phyloP scores from a whole-genome alignment of 1,140 invertebrate genomes.

The Papilio dardanus region DNA sequence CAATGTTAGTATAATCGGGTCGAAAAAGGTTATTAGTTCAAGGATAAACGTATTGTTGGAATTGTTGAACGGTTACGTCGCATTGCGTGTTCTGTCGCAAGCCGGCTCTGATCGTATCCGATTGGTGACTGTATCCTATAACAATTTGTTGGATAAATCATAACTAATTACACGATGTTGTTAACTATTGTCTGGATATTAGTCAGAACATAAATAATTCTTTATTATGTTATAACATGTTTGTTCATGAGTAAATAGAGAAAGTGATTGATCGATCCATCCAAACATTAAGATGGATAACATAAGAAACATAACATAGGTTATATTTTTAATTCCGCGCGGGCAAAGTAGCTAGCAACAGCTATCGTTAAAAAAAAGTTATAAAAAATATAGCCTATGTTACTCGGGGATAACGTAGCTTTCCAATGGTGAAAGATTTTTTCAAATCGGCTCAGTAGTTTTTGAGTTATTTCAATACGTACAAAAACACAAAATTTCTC shows the following conservation, averaged over 20 bases:
- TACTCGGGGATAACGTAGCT: no score
- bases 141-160: conserved; percentile 22
- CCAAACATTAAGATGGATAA: not conserved
- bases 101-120: not conserved
- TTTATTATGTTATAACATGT: not conserved
- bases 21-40: conserved; percentile 52
- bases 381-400: no score
- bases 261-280: not conserved
- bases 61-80: conserved; percentile 35
- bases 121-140: conserved; percentile 23
- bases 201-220: conserved; percentile 2
- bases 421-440: no score
- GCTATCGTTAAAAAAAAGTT: no score
- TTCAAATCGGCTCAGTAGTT: no score
- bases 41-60: conserved; percentile 48
- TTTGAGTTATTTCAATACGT: no score
- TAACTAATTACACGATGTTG: conserved; percentile 1
- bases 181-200: conserved; percentile 8
- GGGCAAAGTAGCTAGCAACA: no score
- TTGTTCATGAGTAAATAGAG: not conserved
- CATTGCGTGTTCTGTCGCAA: conserved; percentile 29
- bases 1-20: conserved; percentile 30
- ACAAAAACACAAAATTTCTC: no score
- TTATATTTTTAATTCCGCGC: no score
- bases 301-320: no score